phyloP scores from a whole-genome alignment of 1,140 invertebrate species.

The Macrocentrus cingulum region DNA sequence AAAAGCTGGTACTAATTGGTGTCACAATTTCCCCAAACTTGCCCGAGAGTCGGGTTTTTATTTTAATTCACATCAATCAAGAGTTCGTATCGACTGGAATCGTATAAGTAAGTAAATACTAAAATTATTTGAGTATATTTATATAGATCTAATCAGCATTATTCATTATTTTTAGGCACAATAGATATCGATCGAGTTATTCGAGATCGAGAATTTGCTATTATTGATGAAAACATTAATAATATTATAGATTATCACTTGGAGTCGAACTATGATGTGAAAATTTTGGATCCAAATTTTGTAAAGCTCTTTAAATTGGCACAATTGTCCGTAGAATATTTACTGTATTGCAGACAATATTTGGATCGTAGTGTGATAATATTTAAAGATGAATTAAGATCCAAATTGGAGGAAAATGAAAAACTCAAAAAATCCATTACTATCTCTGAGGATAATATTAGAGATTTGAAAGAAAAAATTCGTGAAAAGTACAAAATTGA shows the following conservation, averaged over 20 bases:
- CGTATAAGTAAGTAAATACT: conserved; percentile 62
- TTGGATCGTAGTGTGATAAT: conserved; percentile 67
- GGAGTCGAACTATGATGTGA: conserved; percentile 65
- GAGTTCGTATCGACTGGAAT: conserved; percentile 66
- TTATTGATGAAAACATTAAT: conserved; percentile 66
- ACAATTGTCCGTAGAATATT: conserved; percentile 70
- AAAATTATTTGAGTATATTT: too few relatives aligned
- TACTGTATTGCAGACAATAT: conserved; percentile 70
- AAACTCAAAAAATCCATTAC: conserved; percentile 40
- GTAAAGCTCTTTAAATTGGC: conserved; percentile 69
- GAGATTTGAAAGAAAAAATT: conserved; percentile 40
- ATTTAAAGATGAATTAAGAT: conserved; percentile 64
- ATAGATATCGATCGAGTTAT: conserved; percentile 67
- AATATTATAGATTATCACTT: conserved; percentile 66
- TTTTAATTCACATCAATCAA: conserved; percentile 64
- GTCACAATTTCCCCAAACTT: conserved; percentile 69
- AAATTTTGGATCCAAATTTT: conserved; percentile 68
- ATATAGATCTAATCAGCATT: neutral
- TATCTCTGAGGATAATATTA: conserved; percentile 35
- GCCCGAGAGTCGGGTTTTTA: conserved; percentile 69
- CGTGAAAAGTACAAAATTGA: conserved; percentile 47
- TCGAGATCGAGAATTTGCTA: conserved; percentile 65
- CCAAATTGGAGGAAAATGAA: conserved; percentile 59
- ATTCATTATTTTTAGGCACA: conserved; percentile 58
- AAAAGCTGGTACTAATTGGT: conserved; percentile 62